A percentile compares a stretch with the other conserved stretches of the same genome.
phyloP scores from a whole-genome alignment of 2,797 vertebrate species.

The Dicrostonyx torquatus region DNA sequence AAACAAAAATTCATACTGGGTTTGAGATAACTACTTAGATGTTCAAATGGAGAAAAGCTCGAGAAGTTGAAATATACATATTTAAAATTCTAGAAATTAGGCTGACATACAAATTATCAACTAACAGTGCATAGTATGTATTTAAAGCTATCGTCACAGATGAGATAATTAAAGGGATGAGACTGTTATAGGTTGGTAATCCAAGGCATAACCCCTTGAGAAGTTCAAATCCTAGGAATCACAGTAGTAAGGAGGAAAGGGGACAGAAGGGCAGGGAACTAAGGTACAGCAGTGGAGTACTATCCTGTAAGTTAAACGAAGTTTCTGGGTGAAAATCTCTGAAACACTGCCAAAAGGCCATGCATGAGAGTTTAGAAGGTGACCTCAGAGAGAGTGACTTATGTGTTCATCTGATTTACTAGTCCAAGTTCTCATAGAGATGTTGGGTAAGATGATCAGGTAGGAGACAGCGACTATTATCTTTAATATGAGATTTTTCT shows the following conservation, averaged over 20 bases:
- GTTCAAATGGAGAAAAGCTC: neutral
- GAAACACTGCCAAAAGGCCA: neutral
- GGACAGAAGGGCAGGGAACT: neutral
- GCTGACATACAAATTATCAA: neutral
- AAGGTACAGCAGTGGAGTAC: neutral
- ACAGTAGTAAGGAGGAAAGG: neutral
- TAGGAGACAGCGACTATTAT: neutral
- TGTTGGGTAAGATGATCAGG: neutral
- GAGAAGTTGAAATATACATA: neutral
- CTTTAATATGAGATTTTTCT: conserved; percentile 20
- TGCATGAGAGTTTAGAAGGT: neutral
- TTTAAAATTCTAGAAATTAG: neutral
- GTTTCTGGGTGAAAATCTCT: neutral
- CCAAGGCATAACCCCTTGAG: neutral
- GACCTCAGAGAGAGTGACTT: neutral
- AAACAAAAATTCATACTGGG: neutral
- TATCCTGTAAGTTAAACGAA: neutral
- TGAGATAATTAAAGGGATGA: neutral
- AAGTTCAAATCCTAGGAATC: neutral
- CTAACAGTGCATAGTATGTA: neutral
- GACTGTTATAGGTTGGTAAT: neutral
- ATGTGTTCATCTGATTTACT: neutral
- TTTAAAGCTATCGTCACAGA: neutral
- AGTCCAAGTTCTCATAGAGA: neutral
- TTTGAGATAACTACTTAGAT: neutral